A percentile compares a stretch with the other conserved stretches of the same genome.
These are phyloP conservation scores for Mylabris sibirica DNA, from an alignment of 2,888 invertebrate species.

Conservation along the genomic window DNA sequence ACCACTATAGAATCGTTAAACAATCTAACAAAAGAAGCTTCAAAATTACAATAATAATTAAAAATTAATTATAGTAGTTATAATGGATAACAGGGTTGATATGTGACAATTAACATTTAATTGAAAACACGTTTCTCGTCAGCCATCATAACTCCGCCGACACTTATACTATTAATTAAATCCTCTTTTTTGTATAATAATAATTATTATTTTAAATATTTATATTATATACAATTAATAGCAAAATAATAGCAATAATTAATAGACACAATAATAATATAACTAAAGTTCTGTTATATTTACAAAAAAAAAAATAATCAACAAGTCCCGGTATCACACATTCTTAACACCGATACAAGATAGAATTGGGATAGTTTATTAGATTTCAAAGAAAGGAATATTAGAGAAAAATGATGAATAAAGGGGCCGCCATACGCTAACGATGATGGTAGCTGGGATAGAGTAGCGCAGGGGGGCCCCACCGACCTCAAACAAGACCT, in stretches of 20 bases:
- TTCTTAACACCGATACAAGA: conserved; percentile 9
- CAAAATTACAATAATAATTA: conserved; percentile 28
- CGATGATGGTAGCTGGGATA: conserved; percentile 58
- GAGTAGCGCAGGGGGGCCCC: conserved; percentile 67
- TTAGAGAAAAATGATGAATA: neutral
- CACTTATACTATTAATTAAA: conserved; percentile 46
- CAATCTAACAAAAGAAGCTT: conserved; percentile 30
- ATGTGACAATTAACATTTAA: conserved; percentile 47
- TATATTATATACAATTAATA: conserved; percentile 56
- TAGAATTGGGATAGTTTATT: conserved; percentile 20
- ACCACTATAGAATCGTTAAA: conserved; percentile 33
- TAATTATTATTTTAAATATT: conserved; percentile 48
- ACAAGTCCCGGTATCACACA: conserved; percentile 46
- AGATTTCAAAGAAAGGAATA: neutral
- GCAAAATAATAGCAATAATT: conserved; percentile 26
- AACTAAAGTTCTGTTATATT: conserved; percentile 54
- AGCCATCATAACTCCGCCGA: conserved; percentile 50
- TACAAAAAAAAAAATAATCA: conserved; percentile 48
- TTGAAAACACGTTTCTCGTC: conserved; percentile 55
- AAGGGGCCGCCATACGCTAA: conserved; percentile 53
- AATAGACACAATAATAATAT: conserved; percentile 41
- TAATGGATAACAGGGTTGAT: conserved; percentile 35
- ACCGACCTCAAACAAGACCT: conserved; percentile 80
- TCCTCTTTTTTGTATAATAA: neutral
- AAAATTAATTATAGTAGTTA: conserved; percentile 15